Base-by-base conservation (phyloP, 2,113 vertebrate species). In the Callithrix jacchus region DNA sequence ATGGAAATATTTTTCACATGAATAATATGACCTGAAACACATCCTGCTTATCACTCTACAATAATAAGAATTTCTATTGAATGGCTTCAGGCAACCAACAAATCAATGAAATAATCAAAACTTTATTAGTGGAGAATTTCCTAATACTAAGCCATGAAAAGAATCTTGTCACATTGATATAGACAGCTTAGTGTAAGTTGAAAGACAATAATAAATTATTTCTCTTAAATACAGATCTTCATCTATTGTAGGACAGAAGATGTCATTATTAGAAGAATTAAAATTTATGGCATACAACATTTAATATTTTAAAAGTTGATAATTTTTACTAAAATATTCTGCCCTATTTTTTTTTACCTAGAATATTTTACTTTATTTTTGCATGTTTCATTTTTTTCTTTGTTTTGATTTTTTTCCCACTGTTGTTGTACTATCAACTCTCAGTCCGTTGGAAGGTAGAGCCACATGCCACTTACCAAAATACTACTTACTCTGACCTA, bases 51-150 rank as follows among this genome's bases (percentile, higher is more conserved):
- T 4, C n/a, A 52, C 5, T 73, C 2, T 11, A 56, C 13, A 89
- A 66, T 80, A 91, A 66, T 49, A 89, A 79, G 21, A 89, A 20
- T 83, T 66, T 93, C 20, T 96, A 14, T 17, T 89, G 76, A 68
- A 94, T 94, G 47, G 61, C n/a, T 97, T 91, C 54, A 87, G 64
- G 68, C 32, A 89, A 40, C 21, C 49, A 74, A 79, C 10, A 89
- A 68, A 89, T 76, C 93, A 91, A 96, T 91, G 18, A 96, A 90
- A 94, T 73, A 37, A 95, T 91, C 82, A 93, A 96, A 93, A 87
- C 18, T 40, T 77, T 93, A 16, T 94, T 93, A 94, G 42, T 79
- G 49, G 20, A 25, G 25, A 97, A 74, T 0, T 93, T 86, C 21
- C 64, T 92, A 87, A 45, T n/a, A n/a, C 37, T 42, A 73, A 8